phyloP scores from a whole-genome alignment of 2,888 invertebrate genomes.

The Junonia oenone region DNA sequence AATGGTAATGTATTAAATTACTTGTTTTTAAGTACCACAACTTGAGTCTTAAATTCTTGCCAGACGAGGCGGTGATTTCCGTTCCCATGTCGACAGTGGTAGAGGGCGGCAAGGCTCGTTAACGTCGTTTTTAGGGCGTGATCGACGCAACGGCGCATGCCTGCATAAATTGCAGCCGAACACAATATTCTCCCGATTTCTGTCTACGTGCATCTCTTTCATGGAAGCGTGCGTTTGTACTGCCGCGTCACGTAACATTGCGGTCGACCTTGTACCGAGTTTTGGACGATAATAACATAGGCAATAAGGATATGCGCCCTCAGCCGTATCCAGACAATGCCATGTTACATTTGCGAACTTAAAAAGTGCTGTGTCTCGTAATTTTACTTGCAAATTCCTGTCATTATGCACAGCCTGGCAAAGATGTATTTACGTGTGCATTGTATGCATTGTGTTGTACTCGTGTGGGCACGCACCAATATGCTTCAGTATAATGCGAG shows the following conservation, averaged over 20 bases:
- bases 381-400: conserved; percentile 73
- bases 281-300: conserved; percentile 40
- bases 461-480: conserved; percentile 58
- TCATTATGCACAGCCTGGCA: conserved; percentile 67
- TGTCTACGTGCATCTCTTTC: conserved; percentile 36
- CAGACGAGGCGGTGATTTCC: conserved; percentile 49
- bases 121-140: conserved; percentile 72
- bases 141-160: conserved; percentile 69
- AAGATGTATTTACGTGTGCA: conserved; percentile 68
- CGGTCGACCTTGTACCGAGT: conserved; percentile 55
- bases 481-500: conserved; percentile 37
- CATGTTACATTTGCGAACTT: conserved; percentile 62
- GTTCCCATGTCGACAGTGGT: conserved; percentile 55
- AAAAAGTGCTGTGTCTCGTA: conserved; percentile 59
- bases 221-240: conserved; percentile 25
- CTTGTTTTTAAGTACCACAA: conserved; percentile 4
- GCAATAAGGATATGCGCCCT: conserved; percentile 31
- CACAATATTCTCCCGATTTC: conserved; percentile 45
- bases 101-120: conserved; percentile 54
- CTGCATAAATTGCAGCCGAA: conserved; percentile 66
- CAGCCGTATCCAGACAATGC: conserved; percentile 51
- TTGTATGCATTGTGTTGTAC: conserved; percentile 60
- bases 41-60: conserved; percentile 24
- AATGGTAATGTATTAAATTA: conserved; percentile 6
- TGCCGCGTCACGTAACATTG: conserved; percentile 28